phyloP scores from a whole-genome alignment of 2,113 vertebrate genomes.

The Acrocephalus arundinaceus region DNA sequence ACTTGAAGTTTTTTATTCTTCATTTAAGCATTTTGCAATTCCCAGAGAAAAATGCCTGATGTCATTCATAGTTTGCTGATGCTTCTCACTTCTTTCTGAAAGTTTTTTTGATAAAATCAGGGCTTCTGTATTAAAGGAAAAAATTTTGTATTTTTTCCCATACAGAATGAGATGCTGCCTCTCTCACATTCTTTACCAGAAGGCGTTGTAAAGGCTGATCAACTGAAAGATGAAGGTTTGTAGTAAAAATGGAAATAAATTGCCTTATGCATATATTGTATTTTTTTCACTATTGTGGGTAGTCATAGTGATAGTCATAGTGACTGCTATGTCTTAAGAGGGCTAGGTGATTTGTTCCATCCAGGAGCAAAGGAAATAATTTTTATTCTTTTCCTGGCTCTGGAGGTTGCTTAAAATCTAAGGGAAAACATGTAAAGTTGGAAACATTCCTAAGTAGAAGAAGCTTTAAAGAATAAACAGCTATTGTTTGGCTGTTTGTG shows the following conservation, averaged over 20 bases:
- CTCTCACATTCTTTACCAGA: conserved; percentile 83
- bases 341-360: background rate
- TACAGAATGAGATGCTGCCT: conserved; percentile 85
- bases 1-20: background rate
- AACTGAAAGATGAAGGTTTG: conserved; percentile 95
- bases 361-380: background rate
- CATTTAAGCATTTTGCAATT: background rate
- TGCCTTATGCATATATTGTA: background rate
- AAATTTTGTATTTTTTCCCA: background rate
- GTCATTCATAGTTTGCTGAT: background rate
- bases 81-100: background rate
- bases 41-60: background rate
- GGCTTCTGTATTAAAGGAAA: background rate
- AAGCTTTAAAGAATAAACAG: background rate
- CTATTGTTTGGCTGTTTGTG: background rate
- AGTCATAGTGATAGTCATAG: background rate
- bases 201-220: conserved; percentile 88
- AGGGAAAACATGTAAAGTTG: background rate
- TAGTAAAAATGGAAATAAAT: background rate
- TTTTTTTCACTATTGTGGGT: background rate
- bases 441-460: background rate
- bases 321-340: background rate
- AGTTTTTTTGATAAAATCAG: background rate
- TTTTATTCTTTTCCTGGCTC: background rate
- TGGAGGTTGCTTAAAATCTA: background rate